Percentiles rank a stretch among this genome's conserved stretches.
Conservation (phyloP, 2,888 invertebrate species). For the Athalia rosae region DNA sequence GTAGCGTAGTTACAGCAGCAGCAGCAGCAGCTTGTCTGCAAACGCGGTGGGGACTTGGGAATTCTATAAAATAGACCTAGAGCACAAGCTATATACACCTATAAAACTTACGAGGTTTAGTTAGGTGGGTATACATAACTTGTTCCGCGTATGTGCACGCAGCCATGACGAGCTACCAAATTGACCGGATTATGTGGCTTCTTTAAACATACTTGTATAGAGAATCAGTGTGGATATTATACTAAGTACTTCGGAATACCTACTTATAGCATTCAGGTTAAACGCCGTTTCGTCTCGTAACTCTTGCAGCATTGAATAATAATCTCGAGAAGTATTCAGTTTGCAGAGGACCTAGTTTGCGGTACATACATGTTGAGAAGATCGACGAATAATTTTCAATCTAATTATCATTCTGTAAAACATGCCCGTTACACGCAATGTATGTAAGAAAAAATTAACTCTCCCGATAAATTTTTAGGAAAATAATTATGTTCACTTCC, state of each 20-base stretch:
- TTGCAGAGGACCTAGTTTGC: too few relatives aligned
- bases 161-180: conserved; percentile 34
- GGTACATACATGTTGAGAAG: too few relatives aligned
- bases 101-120: neutral
- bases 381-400: too few relatives aligned
- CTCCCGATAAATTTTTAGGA: too few relatives aligned
- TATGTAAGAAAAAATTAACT: too few relatives aligned
- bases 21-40: too few relatives aligned
- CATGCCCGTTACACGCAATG: too few relatives aligned
- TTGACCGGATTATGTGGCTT: conserved; percentile 9
- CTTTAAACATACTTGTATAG: neutral
- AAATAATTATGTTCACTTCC: too few relatives aligned
- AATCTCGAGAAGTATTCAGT: neutral
- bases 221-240: neutral
- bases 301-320: conserved; percentile 23
- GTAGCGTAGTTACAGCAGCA: neutral
- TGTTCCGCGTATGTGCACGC: neutral
- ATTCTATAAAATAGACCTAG: too few relatives aligned
- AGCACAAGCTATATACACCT: too few relatives aligned
- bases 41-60: too few relatives aligned
- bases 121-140: neutral
- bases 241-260: neutral
- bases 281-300: conserved; percentile 25
- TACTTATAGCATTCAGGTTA: conserved; percentile 35
- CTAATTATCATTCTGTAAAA: too few relatives aligned